phyloP scores from a whole-genome alignment of 1,140 invertebrate genomes.

The Diorhabda carinulata region DNA sequence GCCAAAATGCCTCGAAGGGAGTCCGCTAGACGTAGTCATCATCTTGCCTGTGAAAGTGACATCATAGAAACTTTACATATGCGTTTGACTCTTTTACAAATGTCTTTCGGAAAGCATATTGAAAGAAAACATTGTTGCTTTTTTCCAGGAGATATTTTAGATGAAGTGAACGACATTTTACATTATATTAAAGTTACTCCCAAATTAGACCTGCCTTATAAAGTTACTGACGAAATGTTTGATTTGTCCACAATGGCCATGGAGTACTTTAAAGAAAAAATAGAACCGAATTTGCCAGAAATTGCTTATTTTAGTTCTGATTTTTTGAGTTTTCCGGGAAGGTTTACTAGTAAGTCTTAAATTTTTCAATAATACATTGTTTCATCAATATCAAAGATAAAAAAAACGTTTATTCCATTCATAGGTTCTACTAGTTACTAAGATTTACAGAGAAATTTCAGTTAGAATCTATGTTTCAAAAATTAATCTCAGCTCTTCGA shows the following conservation, averaged over 20 bases:
- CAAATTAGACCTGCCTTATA: constrained; percentile 75
- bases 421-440: too few species aligned
- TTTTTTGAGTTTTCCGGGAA: constrained; percentile 69
- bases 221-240: constrained; percentile 87
- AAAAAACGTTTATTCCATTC: too few species aligned
- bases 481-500: too few species aligned
- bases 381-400: too few species aligned
- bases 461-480: too few species aligned
- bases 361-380: too few species aligned
- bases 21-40: constrained; percentile 77
- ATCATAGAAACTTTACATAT: constrained; percentile 87
- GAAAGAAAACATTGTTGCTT: constrained; percentile 86
- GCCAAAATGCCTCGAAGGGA: constrained; percentile 85
- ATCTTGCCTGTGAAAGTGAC: constrained; percentile 79
- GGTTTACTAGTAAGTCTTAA: constrained; percentile 42
- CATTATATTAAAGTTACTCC: constrained; percentile 78
- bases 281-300: constrained; percentile 80
- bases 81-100: constrained; percentile 79
- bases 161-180: constrained; percentile 65
- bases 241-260: constrained; percentile 89
- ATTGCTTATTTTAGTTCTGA: constrained; percentile 82
- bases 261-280: constrained; percentile 89
- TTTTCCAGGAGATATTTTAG: constrained; percentile 77
- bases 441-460: too few species aligned
- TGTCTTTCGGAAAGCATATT: constrained; percentile 89